Evolutionary conservation across 2,113 vertebrate species (phyloP).

Genomic region (Chaetodon auriga): DNA sequence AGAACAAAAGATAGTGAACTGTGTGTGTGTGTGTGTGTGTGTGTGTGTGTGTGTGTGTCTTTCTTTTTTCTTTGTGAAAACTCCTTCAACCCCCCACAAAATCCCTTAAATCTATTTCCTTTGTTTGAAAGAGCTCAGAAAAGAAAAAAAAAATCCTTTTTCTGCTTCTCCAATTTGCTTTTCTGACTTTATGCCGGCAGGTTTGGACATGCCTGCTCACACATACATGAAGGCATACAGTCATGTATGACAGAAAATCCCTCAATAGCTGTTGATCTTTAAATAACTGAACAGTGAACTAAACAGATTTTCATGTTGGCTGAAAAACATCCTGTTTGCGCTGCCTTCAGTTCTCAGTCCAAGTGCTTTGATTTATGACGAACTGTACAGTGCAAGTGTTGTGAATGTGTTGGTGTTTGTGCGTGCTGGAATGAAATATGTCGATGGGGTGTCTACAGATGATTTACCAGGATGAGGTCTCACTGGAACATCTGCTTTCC

Average conservation of each 20-base stretch:
- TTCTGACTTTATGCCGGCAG: background rate
- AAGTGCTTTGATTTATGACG: constrained; percentile 31
- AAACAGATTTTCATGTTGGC: constrained; percentile 21
- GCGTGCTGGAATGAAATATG: constrained; percentile 20
- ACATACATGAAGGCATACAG: background rate
- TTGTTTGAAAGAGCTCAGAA: background rate
- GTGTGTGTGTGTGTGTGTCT: too few relatives aligned
- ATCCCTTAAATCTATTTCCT: background rate
- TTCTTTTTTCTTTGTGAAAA: too few relatives aligned
- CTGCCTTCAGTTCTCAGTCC: background rate
- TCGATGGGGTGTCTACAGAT: constrained; percentile 1
- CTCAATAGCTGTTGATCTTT: background rate
- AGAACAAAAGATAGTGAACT: background rate
- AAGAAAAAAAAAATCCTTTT: background rate
- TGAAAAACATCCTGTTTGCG: constrained; percentile 3
- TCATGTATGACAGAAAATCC: background rate
- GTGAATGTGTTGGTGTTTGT: background rate
- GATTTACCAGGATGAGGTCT: constrained; percentile 32
- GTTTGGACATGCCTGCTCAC: background rate
- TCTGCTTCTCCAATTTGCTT: too few relatives aligned
- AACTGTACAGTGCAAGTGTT: background rate
- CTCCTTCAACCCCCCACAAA: background rate
- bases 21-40: too few relatives aligned
- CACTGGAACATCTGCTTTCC: constrained; percentile 52
- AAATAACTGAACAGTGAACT: background rate